Evolutionary conservation across 2,113 vertebrate species (phyloP).

Genomic region (Cavia aperea): DNA sequence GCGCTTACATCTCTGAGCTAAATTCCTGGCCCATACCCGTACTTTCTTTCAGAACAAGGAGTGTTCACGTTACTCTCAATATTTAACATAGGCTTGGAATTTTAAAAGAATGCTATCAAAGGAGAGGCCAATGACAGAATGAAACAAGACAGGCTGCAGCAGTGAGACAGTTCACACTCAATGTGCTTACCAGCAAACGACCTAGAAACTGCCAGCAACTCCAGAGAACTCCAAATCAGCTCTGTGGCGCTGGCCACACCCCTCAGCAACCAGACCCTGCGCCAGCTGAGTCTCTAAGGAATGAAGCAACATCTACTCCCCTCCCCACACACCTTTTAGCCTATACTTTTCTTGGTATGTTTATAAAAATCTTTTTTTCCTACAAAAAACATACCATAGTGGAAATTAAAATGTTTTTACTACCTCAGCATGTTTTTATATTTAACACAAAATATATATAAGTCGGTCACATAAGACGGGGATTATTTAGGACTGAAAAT

Average conservation of each 20-base stretch:
- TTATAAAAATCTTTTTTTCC: conserved; percentile 2
- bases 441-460: background rate
- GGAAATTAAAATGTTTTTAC: conserved; percentile 25
- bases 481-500: background rate
- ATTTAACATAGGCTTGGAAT: background rate
- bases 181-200: background rate
- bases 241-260: background rate
- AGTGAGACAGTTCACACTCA: background rate
- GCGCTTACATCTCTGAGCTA: too few species aligned
- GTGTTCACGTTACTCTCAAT: background rate
- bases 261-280: background rate
- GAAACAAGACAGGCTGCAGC: background rate
- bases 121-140: background rate
- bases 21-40: too few species aligned
- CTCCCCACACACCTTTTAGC: background rate
- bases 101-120: background rate
- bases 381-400: background rate
- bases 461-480: background rate
- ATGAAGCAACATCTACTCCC: background rate
- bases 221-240: background rate
- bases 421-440: background rate
- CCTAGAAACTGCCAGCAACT: conserved; percentile 35
- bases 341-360: background rate
- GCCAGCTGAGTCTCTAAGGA: background rate
- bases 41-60: background rate